Evolutionary conservation across 2,797 vertebrate species (phyloP).

Genomic region (Malacoraja senta): DNA sequence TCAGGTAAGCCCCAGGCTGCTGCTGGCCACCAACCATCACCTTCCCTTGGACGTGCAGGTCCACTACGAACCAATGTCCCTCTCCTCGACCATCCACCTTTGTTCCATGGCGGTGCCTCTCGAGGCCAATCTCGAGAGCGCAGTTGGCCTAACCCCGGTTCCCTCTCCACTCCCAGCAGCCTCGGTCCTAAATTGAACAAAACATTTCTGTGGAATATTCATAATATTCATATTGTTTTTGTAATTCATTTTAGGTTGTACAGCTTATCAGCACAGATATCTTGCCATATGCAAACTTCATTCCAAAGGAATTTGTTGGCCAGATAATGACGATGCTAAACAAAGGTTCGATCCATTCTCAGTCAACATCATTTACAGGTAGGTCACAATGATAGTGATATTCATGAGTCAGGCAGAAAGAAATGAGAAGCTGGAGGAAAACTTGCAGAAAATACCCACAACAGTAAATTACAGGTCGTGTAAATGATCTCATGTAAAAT

Average conservation of each 20-base stretch:
- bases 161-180: no score
- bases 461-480: no score
- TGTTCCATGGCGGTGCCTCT: no score
- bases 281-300: conserved; percentile 95
- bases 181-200: not conserved
- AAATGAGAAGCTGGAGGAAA: not conserved
- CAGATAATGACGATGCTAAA: conserved; percentile 99
- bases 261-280: conserved; percentile 96
- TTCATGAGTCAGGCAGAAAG: conserved; percentile 3
- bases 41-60: no score
- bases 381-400: conserved; percentile 43
- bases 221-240: not conserved
- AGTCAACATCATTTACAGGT: conserved; percentile 97
- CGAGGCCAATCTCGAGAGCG: no score
- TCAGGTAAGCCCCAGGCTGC: no score
- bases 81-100: no score
- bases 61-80: no score
- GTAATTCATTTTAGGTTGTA: conserved; percentile 73
- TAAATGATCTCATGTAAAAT: not conserved
- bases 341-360: conserved; percentile 95
- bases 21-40: no score
- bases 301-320: conserved; percentile 97
- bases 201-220: not conserved
- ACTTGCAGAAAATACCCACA: not conserved
- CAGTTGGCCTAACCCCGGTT: no score